These are phyloP conservation scores for Malurus elegans DNA, from an alignment of 2,113 vertebrate species.

Conservation along the genomic window DNA sequence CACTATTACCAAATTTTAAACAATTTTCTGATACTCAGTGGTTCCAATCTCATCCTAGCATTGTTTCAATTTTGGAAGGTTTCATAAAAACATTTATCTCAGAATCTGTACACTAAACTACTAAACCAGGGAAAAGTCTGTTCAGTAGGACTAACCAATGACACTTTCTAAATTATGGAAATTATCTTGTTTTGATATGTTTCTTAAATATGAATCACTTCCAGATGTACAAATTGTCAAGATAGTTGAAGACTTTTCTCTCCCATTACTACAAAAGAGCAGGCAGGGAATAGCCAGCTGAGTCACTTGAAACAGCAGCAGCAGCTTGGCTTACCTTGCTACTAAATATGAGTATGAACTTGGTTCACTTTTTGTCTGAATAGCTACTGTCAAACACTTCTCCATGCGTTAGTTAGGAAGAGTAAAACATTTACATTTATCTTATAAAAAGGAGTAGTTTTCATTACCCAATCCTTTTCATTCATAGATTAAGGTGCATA, in stretches of 20 bases:
- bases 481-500: not conserved
- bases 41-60: not conserved
- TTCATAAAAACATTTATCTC: not conserved
- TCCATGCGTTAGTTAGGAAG: not conserved
- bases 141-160: not conserved
- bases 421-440: not conserved
- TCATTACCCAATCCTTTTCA: not conserved
- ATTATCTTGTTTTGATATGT: not conserved
- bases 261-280: not conserved
- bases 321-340: not conserved
- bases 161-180: not conserved
- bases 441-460: not conserved
- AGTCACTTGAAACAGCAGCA: not conserved
- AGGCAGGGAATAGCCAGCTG: not conserved
- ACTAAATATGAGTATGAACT: not conserved
- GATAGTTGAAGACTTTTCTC: not conserved
- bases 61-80: not conserved
- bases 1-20: not conserved
- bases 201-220: not conserved
- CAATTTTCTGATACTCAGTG: not conserved
- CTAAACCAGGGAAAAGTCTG: not conserved
- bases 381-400: not conserved
- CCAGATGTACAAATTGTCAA: not conserved
- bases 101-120: not conserved
- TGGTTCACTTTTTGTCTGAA: not conserved